phyloP scores from a whole-genome alignment of 2,113 vertebrate genomes.

The Pomatostomus ruficeps region DNA sequence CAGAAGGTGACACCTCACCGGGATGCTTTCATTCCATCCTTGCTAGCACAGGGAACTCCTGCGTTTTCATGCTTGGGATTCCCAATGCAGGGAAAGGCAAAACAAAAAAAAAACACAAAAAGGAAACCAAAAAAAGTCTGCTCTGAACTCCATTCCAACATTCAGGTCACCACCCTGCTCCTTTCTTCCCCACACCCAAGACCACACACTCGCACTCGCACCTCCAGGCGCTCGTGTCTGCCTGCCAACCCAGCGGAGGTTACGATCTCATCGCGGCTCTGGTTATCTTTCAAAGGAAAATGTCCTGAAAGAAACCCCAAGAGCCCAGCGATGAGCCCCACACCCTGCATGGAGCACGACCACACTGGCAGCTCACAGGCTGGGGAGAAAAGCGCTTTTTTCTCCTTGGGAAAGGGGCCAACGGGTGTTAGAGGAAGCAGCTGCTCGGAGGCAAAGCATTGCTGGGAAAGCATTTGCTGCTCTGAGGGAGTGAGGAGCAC shows the following conservation, averaged over 20 bases:
- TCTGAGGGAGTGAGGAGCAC: neutral
- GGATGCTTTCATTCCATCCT: neutral
- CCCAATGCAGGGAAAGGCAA: neutral
- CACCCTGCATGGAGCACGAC: neutral
- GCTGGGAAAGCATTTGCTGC: neutral
- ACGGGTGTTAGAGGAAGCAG: neutral
- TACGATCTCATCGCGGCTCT: neutral
- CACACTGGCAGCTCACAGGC: neutral
- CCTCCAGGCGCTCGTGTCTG: neutral
- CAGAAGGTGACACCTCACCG: neutral
- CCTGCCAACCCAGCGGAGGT: conserved; percentile 1
- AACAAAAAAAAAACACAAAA: neutral
- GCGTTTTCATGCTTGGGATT: neutral
- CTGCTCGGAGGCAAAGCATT: neutral
- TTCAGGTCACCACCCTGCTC: conserved; percentile 51
- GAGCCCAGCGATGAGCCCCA: neutral
- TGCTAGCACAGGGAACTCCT: neutral
- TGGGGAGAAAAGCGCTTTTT: neutral
- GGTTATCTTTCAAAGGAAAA: conserved; percentile 44
- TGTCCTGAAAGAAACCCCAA: conserved; percentile 14
- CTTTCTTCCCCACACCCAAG: conserved; percentile 42
- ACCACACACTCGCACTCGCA: conserved; percentile 42
- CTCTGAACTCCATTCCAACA: conserved; percentile 32
- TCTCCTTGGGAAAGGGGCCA: neutral
- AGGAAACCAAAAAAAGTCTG: neutral